Evolutionary conservation across 2,113 vertebrate genomes (phyloP).

Genomic region (Sciurus niger): DNA sequence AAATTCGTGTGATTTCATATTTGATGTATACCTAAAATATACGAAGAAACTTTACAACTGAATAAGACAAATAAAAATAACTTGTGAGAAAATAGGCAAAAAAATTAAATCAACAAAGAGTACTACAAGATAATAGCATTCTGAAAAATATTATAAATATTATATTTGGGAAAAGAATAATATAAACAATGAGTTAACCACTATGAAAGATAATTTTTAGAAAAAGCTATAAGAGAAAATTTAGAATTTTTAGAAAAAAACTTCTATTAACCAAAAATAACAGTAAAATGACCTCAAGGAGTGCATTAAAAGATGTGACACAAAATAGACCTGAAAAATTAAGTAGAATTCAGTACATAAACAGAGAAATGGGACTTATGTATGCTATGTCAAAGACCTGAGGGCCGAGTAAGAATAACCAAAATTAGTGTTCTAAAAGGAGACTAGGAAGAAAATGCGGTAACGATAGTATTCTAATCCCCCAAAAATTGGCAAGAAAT

Average conservation of each 20-base stretch:
- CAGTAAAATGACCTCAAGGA: slow-evolving; percentile 8
- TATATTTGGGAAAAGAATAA: not conserved
- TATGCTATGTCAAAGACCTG: not conserved
- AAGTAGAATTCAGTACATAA: not conserved
- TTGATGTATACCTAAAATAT: not conserved
- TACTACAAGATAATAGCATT: not conserved
- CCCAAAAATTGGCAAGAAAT: not conserved
- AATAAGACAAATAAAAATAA: not conserved
- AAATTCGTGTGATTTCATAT: not conserved
- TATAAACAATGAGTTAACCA: not conserved
- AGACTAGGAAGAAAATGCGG: not conserved
- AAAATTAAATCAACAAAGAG: not conserved
- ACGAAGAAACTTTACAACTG: not conserved
- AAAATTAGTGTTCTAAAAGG: not conserved
- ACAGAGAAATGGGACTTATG: not conserved
- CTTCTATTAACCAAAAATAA: not conserved
- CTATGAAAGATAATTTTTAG: not conserved
- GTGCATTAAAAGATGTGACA: not conserved
- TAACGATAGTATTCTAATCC: not conserved
- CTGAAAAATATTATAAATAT: not conserved
- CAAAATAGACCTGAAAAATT: slow-evolving; percentile 13
- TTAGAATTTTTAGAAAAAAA: not conserved
- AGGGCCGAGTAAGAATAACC: not conserved
- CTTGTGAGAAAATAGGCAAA: not conserved
- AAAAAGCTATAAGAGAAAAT: not conserved